These are phyloP conservation scores for Apeltes quadracus DNA, from an alignment of 2,113 vertebrate genomes.

Conservation along the genomic window DNA sequence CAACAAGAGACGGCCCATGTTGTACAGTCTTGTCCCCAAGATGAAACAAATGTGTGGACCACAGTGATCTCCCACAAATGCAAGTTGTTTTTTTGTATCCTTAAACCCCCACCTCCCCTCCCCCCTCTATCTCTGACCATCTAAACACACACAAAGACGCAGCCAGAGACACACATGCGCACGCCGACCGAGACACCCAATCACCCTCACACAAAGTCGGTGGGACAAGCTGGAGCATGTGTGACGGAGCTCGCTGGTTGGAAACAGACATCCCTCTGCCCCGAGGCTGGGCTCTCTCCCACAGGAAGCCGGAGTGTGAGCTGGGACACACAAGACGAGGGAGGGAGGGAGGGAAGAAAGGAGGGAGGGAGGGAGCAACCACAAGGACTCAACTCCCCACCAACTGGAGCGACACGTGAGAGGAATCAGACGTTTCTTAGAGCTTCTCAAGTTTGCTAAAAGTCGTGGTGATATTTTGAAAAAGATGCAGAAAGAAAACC, in stretches of 20 bases:
- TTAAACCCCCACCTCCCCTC: neutral
- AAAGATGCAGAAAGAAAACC: neutral
- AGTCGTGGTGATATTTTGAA: neutral
- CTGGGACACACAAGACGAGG: constrained; percentile 68
- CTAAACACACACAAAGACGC: constrained; percentile 45
- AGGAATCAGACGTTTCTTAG: constrained; percentile 5
- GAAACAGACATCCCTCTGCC: constrained; percentile 69
- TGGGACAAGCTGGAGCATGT: constrained; percentile 75
- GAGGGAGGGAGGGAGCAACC: constrained; percentile 1
- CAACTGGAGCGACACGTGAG: constrained; percentile 23
- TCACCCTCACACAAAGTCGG: constrained; percentile 57
- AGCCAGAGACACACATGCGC: constrained; percentile 32
- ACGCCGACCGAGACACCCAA: constrained; percentile 53
- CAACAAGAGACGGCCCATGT: constrained; percentile 49
- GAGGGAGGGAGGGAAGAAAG: neutral
- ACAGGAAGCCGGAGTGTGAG: constrained; percentile 77
- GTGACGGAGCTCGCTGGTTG: constrained; percentile 58
- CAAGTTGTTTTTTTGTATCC: constrained; percentile 61
- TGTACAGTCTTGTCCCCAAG: constrained; percentile 16
- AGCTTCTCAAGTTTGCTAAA: neutral
- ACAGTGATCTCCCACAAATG: constrained; percentile 48
- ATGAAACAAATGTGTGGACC: constrained; percentile 39
- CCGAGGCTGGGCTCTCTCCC: constrained; percentile 65
- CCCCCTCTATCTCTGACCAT: constrained; percentile 48
- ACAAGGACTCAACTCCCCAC: constrained; percentile 24